Conservation (phyloP, 1,140 invertebrate genomes). For the Arion vulgaris region DNA sequence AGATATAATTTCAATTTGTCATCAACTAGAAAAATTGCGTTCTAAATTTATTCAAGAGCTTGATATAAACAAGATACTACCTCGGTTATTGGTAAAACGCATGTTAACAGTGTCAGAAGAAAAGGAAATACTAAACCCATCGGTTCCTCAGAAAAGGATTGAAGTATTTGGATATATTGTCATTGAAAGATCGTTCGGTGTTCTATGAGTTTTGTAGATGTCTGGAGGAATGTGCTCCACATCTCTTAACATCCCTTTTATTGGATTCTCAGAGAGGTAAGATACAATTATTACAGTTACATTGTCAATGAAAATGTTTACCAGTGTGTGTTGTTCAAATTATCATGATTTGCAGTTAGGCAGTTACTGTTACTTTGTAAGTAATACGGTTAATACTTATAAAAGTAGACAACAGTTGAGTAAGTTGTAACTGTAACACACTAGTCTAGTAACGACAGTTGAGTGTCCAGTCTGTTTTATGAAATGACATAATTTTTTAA, state of each 20-base stretch:
- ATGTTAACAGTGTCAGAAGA: conserved; percentile 58
- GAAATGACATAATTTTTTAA: too few relatives aligned
- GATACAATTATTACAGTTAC: too few relatives aligned
- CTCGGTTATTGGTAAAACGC: conserved; percentile 52
- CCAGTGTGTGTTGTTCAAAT: too few relatives aligned
- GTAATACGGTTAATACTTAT: too few relatives aligned
- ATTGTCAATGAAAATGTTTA: too few relatives aligned
- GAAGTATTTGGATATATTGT: conserved; percentile 61
- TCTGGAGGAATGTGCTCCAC: conserved; percentile 57
- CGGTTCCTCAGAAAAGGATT: conserved; percentile 42
- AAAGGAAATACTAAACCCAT: conserved; percentile 45
- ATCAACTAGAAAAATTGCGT: conserved; percentile 57
- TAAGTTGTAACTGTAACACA: too few relatives aligned
- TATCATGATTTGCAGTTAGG: too few relatives aligned
- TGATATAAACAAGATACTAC: conserved; percentile 59
- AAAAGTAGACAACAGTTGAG: too few relatives aligned
- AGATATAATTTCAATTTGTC: conserved; percentile 51
- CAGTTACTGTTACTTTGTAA: too few relatives aligned
- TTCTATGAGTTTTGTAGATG: conserved; percentile 61
- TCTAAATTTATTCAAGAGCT: conserved; percentile 56
- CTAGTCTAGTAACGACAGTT: too few relatives aligned
- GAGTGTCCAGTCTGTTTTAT: too few relatives aligned
- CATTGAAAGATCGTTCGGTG: conserved; percentile 56
- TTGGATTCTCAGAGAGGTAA: background rate
- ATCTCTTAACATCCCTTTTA: conserved; percentile 53